Evolutionary conservation across 2,797 vertebrate species (phyloP).

Genomic region (Phalloptychus januarius): DNA sequence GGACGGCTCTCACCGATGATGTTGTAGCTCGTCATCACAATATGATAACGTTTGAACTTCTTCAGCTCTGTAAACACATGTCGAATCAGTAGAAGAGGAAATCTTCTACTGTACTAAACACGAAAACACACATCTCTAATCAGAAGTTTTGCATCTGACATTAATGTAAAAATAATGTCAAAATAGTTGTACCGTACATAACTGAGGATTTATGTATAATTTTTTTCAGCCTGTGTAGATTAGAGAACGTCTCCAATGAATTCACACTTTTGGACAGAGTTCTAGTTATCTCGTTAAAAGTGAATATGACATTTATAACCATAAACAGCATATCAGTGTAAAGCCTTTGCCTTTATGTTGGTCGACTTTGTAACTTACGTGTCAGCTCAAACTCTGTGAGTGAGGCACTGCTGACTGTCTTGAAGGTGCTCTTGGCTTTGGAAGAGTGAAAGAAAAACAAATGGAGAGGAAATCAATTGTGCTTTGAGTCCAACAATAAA

Average conservation of each 20-base stretch:
- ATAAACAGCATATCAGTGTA: not conserved
- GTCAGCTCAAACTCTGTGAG: constrained; percentile 93
- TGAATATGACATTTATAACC: not conserved
- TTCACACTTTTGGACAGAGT: not conserved
- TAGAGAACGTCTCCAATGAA: not conserved
- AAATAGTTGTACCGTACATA: not conserved
- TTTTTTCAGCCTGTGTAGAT: not conserved
- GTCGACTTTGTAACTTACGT: constrained; percentile 83
- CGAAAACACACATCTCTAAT: not conserved
- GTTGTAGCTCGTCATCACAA: constrained; percentile 93
- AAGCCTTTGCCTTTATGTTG: constrained; percentile 4
- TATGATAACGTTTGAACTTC: constrained; percentile 92
- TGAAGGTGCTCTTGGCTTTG: constrained; percentile 94
- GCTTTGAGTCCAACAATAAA: constrained; percentile 40
- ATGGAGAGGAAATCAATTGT: constrained; percentile 44
- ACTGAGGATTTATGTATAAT: not conserved
- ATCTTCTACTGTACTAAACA: not conserved
- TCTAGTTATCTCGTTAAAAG: not conserved
- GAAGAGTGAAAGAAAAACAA: constrained; percentile 72
- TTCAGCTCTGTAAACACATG: constrained; percentile 83
- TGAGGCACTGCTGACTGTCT: constrained; percentile 92
- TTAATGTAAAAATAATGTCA: not conserved
- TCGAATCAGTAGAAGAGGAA: not conserved
- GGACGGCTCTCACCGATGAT: constrained; percentile 91
- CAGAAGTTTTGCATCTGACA: not conserved